Base-by-base conservation (phyloP, 2,888 invertebrate genomes). In the Rotaria magnacalcarata region DNA sequence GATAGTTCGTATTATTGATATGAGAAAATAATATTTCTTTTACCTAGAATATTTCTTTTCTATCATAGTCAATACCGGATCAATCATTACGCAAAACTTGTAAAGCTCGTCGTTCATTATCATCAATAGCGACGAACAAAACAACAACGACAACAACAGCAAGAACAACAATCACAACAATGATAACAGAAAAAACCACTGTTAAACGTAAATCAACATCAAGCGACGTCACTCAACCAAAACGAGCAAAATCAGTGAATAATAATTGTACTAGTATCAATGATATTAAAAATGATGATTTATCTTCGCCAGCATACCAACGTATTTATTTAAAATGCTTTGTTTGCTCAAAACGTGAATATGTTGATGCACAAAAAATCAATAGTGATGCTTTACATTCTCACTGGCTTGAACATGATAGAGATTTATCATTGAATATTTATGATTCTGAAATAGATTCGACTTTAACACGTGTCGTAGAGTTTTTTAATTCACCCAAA, bases 311-410 rank as follows among this genome's bases (percentile, higher is more conserved):
- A n/a, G 2, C 5, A 47, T 80, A 47, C 47, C 43, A 80, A 47
- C 80, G 80, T 47, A 47, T 80, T 47, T 80, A 47, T 80, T 47
- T 80, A n/a, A 80, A 80, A 47, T 80, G 80, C 47, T 80, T 80
- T 47, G 10, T 80, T 24, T 80, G 80, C 47, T 43, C 43, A 11
- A 47, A 80, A 47, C 80, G 80, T n/a, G 14, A 11, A 6, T 47
- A 47, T 43, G 4, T 80, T 14, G n/a, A 47, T 47, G 43, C 43
- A 41, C 24, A n/a, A 47, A 11, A 0, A n/a, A 47, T n/a, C 4
- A 24, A 43, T 43, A 47, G 47, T n/a, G 47, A 80, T 80, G 47
- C 21, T 80, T 47, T 80, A 47, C 80, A 80, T 80, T 47, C 80
- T 47, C 80, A 80, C 47, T 80, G 47, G 43, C 47, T 80, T 47